Conservation (phyloP, 2,888 invertebrate genomes). For the Hyppa rectilinea region DNA sequence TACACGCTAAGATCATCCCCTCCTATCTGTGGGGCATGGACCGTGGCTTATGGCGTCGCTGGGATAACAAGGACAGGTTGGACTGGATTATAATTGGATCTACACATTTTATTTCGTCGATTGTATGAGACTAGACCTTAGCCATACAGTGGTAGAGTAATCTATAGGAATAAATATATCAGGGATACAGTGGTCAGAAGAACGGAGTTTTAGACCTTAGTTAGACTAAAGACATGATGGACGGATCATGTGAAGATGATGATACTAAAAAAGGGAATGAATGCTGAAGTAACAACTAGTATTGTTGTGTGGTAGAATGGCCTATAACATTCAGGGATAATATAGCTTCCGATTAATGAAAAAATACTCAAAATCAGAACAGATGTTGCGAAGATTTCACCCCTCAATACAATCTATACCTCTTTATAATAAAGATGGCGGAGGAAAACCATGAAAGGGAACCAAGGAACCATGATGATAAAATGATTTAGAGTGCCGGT, state of each 20-base stretch:
- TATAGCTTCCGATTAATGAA: no score
- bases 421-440: no score
- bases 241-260: not conserved
- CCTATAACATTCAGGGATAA: no score
- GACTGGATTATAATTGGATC: not conserved
- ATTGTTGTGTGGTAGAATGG: no score
- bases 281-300: not conserved
- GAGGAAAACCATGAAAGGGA: conserved; percentile 3
- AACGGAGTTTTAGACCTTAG: not conserved
- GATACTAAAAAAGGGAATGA: not conserved
- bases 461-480: not conserved
- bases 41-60: not conserved
- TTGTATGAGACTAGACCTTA: not conserved
- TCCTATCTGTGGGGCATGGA: not conserved
- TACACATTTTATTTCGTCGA: no score
- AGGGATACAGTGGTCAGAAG: not conserved
- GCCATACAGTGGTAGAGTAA: not conserved
- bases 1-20: no score
- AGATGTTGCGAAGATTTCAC: no score
- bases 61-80: not conserved
- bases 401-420: no score
- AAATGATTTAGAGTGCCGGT: no score
- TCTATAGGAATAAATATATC: not conserved
- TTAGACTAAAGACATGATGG: not conserved
- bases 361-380: no score